Base-by-base conservation (phyloP, 2,888 invertebrate species). In the Andrena fulva region DNA sequence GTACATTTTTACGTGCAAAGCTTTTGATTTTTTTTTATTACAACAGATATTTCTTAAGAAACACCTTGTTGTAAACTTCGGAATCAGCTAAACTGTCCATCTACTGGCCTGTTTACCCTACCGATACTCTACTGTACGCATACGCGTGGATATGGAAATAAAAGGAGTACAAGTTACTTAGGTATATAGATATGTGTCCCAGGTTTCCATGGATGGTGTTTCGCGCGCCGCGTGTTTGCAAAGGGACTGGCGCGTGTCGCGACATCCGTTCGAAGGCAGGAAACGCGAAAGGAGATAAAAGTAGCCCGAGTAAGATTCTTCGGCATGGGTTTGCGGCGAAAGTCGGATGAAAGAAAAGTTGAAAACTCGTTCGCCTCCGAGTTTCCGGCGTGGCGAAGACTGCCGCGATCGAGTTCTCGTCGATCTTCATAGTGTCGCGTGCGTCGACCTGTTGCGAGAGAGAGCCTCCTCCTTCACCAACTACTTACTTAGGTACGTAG, bases 371-470 rank as follows among this genome's bases (percentile, higher is more conserved):
- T 77, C 67, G 56, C 20, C 52, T 1, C 8, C 16, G 62, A 75
- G 78, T 82, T 82, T 77, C 56, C 62, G 71, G 52, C 64, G 59
- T 62, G 66, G 78, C 76, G 59, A 35, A 56, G 66, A 42, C 67
- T 20, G n/a, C 10, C 52, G 31, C 52, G 54, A 71, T 77, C 62
- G 52, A 64, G 31, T 66, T 66, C 35, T 27, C 63, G 24, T 70
- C 62, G 73, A 76, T 80, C 69, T 70, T 27, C 27, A 71, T 56
- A 50, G 50, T 72, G 7, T 20, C 42, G 56, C 12, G 31, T 31
- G 60, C 12, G 66, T 48, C 48, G 60, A 74, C 77, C 81, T 83
- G 83, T 83, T 83, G 83, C 83, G 48, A 80, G 62, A 42, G 5
- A 1, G 3, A 54, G 12, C 10, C 12, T 12, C 35, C 12, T 42